Evolutionary conservation across 2,888 invertebrate species (phyloP).

Genomic region (Phortica okadai): DNA sequence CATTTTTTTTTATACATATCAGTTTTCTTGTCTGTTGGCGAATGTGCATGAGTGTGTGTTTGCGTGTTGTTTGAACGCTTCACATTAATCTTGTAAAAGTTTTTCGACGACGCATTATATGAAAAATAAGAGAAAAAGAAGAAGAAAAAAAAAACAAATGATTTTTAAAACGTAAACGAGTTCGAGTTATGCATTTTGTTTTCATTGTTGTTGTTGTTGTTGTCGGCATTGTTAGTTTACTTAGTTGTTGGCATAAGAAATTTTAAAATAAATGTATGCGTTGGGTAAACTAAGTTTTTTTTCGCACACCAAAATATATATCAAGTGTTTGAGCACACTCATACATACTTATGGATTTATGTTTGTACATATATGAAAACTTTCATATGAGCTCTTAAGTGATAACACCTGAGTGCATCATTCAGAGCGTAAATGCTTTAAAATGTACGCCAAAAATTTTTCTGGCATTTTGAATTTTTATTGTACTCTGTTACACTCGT

Average conservation of each 20-base stretch:
- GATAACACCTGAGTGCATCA: slow-evolving; percentile 33
- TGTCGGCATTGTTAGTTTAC: background rate
- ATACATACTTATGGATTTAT: slow-evolving; percentile 5
- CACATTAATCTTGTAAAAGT: slow-evolving; percentile 30
- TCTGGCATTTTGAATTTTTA: background rate
- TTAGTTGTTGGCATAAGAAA: slow-evolving; percentile 26
- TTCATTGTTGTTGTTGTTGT: slow-evolving; percentile 10
- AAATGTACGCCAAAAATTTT: background rate
- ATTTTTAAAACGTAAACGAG: slow-evolving; percentile 26
- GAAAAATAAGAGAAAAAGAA: background rate
- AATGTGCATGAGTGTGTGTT: background rate
- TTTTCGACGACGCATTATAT: background rate
- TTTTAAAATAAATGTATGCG: slow-evolving; percentile 28
- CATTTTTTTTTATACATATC: background rate
- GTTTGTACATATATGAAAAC: background rate
- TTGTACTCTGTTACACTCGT: background rate
- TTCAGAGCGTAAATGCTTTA: slow-evolving; percentile 9
- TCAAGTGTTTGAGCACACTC: slow-evolving; percentile 7
- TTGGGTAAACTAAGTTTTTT: slow-evolving; percentile 20
- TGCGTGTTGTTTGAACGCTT: slow-evolving; percentile 2
- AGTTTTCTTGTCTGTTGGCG: background rate
- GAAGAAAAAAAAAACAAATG: slow-evolving; percentile 12
- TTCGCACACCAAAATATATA: slow-evolving; percentile 16
- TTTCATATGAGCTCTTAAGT: slow-evolving; percentile 18
- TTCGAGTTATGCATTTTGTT: background rate